A percentile compares a stretch with the other conserved stretches of the same genome.
These are phyloP conservation scores for Numenius phaeopus DNA, from an alignment of 2,797 vertebrate genomes.

Conservation along the genomic window DNA sequence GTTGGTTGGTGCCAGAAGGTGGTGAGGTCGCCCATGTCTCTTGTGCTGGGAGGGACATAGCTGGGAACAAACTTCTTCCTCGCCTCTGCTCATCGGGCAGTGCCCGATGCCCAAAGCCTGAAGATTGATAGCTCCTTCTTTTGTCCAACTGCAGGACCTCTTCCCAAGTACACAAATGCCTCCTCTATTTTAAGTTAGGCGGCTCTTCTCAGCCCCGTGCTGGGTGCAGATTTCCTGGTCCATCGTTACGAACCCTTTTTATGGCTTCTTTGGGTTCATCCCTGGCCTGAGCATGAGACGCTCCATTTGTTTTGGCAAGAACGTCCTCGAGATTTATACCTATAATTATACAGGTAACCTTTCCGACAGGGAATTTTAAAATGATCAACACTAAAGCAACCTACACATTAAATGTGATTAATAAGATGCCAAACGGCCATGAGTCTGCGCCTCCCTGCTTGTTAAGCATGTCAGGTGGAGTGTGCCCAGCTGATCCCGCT, in stretches of 20 bases:
- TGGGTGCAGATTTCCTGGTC: not conserved
- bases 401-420: slow-evolving; percentile 58
- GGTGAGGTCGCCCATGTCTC: not conserved
- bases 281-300: not conserved
- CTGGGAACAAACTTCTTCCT: not conserved
- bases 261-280: not conserved
- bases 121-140: not conserved
- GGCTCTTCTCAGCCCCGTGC: not conserved
- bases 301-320: slow-evolving; percentile 68
- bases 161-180: not conserved
- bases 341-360: slow-evolving; percentile 47
- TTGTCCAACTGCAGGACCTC: not conserved
- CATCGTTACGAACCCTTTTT: not conserved
- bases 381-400: slow-evolving; percentile 22
- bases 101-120: not conserved
- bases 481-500: not conserved
- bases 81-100: not conserved
- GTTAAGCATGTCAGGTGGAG: not conserved
- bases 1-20: not conserved
- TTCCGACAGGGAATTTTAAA: slow-evolving; percentile 32
- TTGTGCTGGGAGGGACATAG: not conserved
- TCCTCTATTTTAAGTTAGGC: not conserved
- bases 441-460: not conserved
- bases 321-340: slow-evolving; percentile 48
- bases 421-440: not conserved